These are phyloP conservation scores for Kradibia gibbosae DNA, from an alignment of 1,140 invertebrate species.

Conservation along the genomic window DNA sequence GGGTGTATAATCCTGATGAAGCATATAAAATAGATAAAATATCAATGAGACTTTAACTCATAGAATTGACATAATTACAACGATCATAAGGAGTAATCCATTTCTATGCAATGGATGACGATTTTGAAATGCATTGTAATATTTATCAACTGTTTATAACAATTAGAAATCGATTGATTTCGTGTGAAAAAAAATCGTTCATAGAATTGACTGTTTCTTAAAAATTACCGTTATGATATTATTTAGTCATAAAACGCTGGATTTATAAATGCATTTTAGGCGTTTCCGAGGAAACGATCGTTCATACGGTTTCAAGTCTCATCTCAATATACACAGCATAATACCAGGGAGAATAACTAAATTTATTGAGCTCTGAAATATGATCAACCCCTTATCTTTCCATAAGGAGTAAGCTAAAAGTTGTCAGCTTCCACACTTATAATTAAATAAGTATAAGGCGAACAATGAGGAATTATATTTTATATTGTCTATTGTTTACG, in stretches of 20 bases:
- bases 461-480: not conserved
- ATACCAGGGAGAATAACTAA: not conserved
- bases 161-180: not conserved
- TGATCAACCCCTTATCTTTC: not conserved
- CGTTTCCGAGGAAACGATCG: constrained; percentile 6
- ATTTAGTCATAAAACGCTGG: not conserved
- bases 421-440: not conserved
- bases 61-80: not conserved
- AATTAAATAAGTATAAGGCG: not conserved
- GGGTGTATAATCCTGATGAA: too few species aligned
- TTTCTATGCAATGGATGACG: not conserved
- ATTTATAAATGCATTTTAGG: not conserved
- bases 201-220: not conserved
- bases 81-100: not conserved
- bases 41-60: not conserved
- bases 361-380: not conserved
- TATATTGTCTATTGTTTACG: not conserved
- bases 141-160: not conserved
- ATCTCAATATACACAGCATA: not conserved
- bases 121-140: not conserved
- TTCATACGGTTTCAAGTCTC: not conserved
- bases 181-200: too few species aligned
- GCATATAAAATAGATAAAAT: too few species aligned
- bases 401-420: not conserved
- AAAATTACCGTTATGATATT: constrained; percentile 13